These are phyloP conservation scores for Drosophila flavopinicola DNA, from an alignment of 2,888 invertebrate genomes.

Conservation along the genomic window DNA sequence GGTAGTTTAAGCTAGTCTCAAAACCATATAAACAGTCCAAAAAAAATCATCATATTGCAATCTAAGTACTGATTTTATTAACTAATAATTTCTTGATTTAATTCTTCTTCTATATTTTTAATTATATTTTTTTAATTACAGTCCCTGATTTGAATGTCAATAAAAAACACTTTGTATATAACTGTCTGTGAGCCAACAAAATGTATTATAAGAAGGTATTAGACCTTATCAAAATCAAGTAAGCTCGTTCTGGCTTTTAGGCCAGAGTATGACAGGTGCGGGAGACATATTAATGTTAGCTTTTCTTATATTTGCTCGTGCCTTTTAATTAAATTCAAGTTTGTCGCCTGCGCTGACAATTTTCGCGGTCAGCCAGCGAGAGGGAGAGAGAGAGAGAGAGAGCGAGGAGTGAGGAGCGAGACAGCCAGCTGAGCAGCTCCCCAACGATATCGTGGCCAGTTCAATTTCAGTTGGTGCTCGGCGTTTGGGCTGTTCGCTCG, in stretches of 20 bases:
- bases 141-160: no score
- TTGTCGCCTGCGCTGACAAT: slow-evolving; percentile 69
- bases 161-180: no score
- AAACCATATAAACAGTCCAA: no score
- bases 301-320: slow-evolving; percentile 41
- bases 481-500: slow-evolving; percentile 69
- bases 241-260: background rate
- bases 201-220: no score
- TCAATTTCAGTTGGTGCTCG: slow-evolving; percentile 65
- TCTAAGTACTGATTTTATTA: no score
- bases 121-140: no score
- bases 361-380: slow-evolving; percentile 67
- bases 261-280: slow-evolving; percentile 28
- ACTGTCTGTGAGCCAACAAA: no score
- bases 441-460: slow-evolving; percentile 40
- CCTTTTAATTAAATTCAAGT: slow-evolving; percentile 72
- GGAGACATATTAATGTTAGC: background rate
- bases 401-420: slow-evolving; percentile 1
- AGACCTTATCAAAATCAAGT: no score
- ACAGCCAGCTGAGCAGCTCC: slow-evolving; percentile 27
- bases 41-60: no score
- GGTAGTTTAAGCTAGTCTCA: no score
- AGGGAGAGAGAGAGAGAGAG: slow-evolving; percentile 2
- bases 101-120: no score
- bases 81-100: no score